phyloP scores from a whole-genome alignment of 2,888 invertebrate species.

The Himalopsyche kuldschensis region DNA sequence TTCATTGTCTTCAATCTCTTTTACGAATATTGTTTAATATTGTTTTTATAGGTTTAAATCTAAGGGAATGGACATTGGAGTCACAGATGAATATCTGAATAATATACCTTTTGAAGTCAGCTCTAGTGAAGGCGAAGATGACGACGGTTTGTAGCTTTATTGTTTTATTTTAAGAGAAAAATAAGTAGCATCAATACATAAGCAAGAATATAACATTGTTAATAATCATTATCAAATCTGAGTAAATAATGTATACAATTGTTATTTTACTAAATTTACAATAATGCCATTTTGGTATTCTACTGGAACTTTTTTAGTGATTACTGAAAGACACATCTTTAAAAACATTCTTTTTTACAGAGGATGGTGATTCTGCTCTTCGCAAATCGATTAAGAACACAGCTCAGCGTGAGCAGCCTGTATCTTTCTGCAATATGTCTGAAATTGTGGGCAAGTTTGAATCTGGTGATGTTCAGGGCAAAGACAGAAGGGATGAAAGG shows the following conservation, averaged over 20 bases:
- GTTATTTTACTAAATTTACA: no score
- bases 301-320: neutral
- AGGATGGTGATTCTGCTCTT: conserved; percentile 66
- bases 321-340: neutral
- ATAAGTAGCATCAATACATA: no score
- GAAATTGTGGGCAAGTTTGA: conserved; percentile 85
- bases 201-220: no score
- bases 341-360: conserved; percentile 40
- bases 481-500: conserved; percentile 75
- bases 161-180: conserved; percentile 14
- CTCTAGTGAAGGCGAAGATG: conserved; percentile 68
- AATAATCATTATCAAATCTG: no score
- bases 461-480: conserved; percentile 59
- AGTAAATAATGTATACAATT: no score
- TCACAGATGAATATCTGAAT: conserved; percentile 74
- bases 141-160: conserved; percentile 35
- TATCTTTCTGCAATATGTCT: conserved; percentile 80
- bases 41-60: conserved; percentile 68
- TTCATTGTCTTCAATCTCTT: no score
- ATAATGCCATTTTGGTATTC: no score
- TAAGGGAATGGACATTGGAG: conserved; percentile 80
- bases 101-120: conserved; percentile 73
- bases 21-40: no score
- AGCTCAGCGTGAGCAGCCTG: conserved; percentile 70
- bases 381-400: conserved; percentile 54